Evolutionary conservation across 2,888 invertebrate species (phyloP).

Genomic region (Auanema sp.): DNA sequence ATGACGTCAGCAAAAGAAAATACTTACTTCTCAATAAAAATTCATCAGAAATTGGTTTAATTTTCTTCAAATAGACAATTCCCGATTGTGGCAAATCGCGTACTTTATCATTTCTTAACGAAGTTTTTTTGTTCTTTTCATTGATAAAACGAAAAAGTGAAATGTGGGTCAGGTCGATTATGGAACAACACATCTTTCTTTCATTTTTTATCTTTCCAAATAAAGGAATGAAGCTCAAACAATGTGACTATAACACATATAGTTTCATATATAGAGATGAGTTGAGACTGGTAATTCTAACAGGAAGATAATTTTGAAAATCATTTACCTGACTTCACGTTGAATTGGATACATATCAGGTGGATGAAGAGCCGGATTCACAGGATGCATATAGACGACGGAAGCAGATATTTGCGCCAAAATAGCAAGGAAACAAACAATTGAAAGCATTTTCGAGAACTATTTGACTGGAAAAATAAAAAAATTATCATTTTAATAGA

Average conservation of each 20-base stretch:
- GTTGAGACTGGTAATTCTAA: too few relatives aligned
- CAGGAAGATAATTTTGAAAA: too few relatives aligned
- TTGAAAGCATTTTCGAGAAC: too few relatives aligned
- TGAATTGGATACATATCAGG: conserved; percentile 34
- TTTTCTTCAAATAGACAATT: conserved; percentile 35
- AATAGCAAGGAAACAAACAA: too few relatives aligned
- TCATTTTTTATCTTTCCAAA: neutral
- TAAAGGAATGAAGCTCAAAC: neutral
- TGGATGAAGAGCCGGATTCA: conserved; percentile 34
- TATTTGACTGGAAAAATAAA: too few relatives aligned
- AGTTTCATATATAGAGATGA: too few relatives aligned
- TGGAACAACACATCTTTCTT: neutral
- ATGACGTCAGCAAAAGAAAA: too few relatives aligned
- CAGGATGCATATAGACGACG: conserved; percentile 37
- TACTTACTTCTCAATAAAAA: conserved; percentile 6
- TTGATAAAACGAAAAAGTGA: neutral
- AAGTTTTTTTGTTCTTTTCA: neutral
- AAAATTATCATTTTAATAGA: too few relatives aligned
- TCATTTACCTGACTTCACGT: conserved; percentile 18
- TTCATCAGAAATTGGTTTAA: conserved; percentile 33
- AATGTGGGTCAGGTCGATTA: neutral
- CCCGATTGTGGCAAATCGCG: conserved; percentile 40
- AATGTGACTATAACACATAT: conserved; percentile 1
- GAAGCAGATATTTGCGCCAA: conserved; percentile 20
- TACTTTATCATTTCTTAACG: conserved; percentile 24